Conservation (phyloP, 1,140 invertebrate species). For the Pachyrhynchus sulphureomaculatus region DNA sequence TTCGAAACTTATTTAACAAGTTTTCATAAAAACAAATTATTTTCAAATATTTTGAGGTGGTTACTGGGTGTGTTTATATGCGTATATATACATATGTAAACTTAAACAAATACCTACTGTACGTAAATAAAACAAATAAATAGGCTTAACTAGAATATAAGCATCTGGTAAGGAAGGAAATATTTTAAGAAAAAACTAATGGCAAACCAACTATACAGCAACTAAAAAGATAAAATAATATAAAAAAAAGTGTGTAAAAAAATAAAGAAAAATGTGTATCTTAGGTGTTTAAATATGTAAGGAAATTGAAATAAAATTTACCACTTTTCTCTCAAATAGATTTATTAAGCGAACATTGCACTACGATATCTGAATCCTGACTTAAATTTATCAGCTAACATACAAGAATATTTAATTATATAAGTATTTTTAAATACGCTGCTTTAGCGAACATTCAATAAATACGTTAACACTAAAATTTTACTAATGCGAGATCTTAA, state of each 20-base stretch:
- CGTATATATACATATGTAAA: neutral
- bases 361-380: too few relatives aligned
- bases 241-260: slow-evolving; percentile 2
- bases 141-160: too few relatives aligned
- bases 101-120: neutral
- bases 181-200: slow-evolving; percentile 49
- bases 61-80: too few relatives aligned
- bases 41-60: too few relatives aligned
- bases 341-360: neutral
- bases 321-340: neutral
- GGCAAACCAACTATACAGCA: slow-evolving; percentile 50
- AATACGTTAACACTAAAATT: neutral
- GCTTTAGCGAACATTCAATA: neutral
- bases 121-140: too few relatives aligned
- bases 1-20: too few relatives aligned
- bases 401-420: slow-evolving; percentile 1
- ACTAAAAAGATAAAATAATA: slow-evolving; percentile 26
- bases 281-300: neutral
- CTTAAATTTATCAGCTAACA: neutral
- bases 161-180: neutral
- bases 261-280: neutral
- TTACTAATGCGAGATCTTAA: neutral
- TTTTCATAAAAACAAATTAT: too few relatives aligned
- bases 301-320: slow-evolving; percentile 18
- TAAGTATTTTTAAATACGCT: neutral